Evolutionary conservation across 2,888 invertebrate species (phyloP).

Genomic region (Alviniconcha strummeri): DNA sequence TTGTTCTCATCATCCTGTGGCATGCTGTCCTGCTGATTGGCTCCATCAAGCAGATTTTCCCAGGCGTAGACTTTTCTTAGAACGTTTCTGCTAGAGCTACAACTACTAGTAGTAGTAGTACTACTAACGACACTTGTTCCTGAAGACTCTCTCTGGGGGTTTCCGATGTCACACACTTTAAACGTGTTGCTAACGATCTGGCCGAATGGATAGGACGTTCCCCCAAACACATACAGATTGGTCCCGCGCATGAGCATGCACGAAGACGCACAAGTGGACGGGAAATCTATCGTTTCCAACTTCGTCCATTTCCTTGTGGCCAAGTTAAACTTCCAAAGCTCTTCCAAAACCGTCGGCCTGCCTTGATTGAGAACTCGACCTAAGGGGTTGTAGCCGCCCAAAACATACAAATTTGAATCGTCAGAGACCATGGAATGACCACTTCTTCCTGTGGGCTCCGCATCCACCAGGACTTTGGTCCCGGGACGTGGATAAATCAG

Average conservation of each 20-base stretch:
- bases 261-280: slow-evolving; percentile 50
- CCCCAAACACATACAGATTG: slow-evolving; percentile 88
- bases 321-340: slow-evolving; percentile 91
- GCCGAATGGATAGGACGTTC: slow-evolving; percentile 94
- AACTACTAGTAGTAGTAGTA: no score
- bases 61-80: slow-evolving; percentile 73
- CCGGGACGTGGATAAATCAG: slow-evolving; percentile 21
- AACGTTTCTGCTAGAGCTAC: slow-evolving; percentile 37
- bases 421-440: slow-evolving; percentile 54
- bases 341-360: slow-evolving; percentile 67
- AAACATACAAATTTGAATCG: slow-evolving; percentile 50
- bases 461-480: neutral
- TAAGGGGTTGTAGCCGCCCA: slow-evolving; percentile 51
- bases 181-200: slow-evolving; percentile 86
- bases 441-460: slow-evolving; percentile 48
- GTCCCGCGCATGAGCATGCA: slow-evolving; percentile 45
- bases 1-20: slow-evolving; percentile 58
- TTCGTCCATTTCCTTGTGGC: slow-evolving; percentile 85
- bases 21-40: no score
- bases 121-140: neutral
- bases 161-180: slow-evolving; percentile 80
- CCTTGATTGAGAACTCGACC: slow-evolving; percentile 23
- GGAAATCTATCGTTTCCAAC: slow-evolving; percentile 76
- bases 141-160: slow-evolving; percentile 55
- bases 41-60: neutral